These are phyloP conservation scores for Tolypeutes matacus DNA, from an alignment of 2,797 vertebrate species.

Conservation along the genomic window DNA sequence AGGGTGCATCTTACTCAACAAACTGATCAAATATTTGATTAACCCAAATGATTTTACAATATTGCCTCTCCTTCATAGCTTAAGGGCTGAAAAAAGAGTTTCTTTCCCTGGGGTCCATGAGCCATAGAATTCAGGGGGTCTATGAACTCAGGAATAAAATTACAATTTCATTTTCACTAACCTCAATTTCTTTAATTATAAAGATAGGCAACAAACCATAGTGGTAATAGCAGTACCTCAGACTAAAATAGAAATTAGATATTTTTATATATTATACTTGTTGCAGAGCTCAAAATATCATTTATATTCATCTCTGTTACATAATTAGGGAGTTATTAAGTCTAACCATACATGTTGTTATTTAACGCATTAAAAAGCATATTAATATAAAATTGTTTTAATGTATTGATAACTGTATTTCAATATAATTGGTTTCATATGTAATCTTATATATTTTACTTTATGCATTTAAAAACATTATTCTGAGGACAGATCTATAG, in stretches of 20 bases:
- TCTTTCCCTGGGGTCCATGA: neutral
- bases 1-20: neutral
- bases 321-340: conserved; percentile 44
- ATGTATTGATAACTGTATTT: conserved; percentile 45
- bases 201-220: conserved; percentile 23
- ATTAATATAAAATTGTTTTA: conserved; percentile 42
- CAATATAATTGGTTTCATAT: conserved; percentile 55
- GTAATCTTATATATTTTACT: conserved; percentile 23
- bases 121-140: neutral
- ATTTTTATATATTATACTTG: conserved; percentile 10
- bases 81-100: conserved; percentile 26
- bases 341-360: conserved; percentile 51
- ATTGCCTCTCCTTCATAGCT: neutral
- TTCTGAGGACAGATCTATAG: neutral
- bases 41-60: conserved; percentile 16
- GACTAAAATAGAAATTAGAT: neutral
- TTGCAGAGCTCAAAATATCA: conserved; percentile 26
- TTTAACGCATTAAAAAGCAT: conserved; percentile 56
- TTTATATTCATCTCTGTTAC: conserved; percentile 39
- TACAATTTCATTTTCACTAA: conserved; percentile 57
- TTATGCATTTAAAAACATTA: conserved; percentile 50
- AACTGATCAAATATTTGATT: neutral
- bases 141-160: conserved; percentile 58
- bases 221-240: neutral
- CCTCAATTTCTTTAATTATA: neutral